Evolutionary conservation across 2,113 vertebrate species (phyloP), one percentile per base, ranked within the genome.

Genomic region (Plecotus auritus): DNA sequence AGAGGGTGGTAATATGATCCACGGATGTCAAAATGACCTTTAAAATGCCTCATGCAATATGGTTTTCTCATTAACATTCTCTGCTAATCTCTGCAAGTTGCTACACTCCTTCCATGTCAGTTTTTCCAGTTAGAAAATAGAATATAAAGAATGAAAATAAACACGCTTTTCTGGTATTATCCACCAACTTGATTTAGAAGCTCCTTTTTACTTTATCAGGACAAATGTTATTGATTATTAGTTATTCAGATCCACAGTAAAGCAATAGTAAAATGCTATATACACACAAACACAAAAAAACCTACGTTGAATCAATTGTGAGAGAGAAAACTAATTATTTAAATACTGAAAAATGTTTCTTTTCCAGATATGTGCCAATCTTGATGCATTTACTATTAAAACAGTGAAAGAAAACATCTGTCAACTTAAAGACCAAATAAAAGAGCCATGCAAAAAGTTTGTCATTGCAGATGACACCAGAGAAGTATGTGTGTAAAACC

Each of bases 351-450:
- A 80, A 86, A 51, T 66, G 18, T 95, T 0, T 93, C 78, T 97
- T 96, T 96, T 97, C 20, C 96, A 99, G 99, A 99, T 99, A 91
- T 99, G 99, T 97, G 99, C 99, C 89, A 99, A 99, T 97, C 98
- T 99, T 94, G 99, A 99, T 94, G 99, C 99, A n/a, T 97, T 74
- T 94, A 98, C 97, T 94, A 99, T 99, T 96, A 99, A 99, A 99
- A 99, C 99, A 11, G 97, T 98, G 90, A 94, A 97, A 89, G 96
- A 98, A 88, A 94, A 98, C 87, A 84, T 69, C 2, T 4, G 2
- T 11, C 97, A 98, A 22, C 88, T 99, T 10, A 97, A 97, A 66
- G 78, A 98, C 7, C 98, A 98, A 85, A 98, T 98, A 94, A 99
- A 99, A 88, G 99, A 99, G 1, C 99, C 98, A 0, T 98, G 83